Evolutionary conservation across 2,113 vertebrate species (phyloP), one percentile per base, ranked within the genome.

Genomic region (Parus major): DNA sequence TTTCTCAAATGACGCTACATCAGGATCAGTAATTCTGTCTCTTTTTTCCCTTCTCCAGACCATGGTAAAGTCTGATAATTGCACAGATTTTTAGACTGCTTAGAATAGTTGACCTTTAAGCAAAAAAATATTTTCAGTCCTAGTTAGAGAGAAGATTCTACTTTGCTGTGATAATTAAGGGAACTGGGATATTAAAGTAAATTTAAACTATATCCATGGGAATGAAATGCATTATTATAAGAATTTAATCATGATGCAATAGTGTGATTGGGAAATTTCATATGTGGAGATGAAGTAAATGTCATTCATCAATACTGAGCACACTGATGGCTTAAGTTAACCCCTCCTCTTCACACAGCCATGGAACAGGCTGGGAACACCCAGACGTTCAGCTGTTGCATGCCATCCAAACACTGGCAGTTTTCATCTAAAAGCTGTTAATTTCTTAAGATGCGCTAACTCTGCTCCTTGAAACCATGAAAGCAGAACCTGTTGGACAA

Each of bases 91-190:
- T 92, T 69, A 72, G 46, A 39, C 49, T 69, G 57, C 64, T 91
- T 69, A 88, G 28, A 81, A 86, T 44, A n/a, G 49, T 42, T 93
- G 80, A 94, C 82, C 71, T 92, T 93, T 81, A 92, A 88, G 60
- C 35, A 88, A 61, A 83, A 92, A 86, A 52, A 52, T 1, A 80
- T 80, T 88, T 82, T 86, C 41, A 41, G 28, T 63, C 28, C 55
- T 69, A 82, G 63, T 82, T 90, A 65, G 53, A 82, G 41, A 76
- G 49, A 42, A 82, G 46, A 53, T 64, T 77, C 50, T 60, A 33
- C 31, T 84, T 88, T 63, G 25, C 59, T 86, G 36, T 53, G 18
- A 56, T 95, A 95, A 93, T 93, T 86, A 92, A 85, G 69, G 82
- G 61, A 92, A 82, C 53, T 46, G 8, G 35, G 23, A 49, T 92